Conservation (phyloP, 2,797 vertebrate species). For the Gymnoscopelus braueri region DNA sequence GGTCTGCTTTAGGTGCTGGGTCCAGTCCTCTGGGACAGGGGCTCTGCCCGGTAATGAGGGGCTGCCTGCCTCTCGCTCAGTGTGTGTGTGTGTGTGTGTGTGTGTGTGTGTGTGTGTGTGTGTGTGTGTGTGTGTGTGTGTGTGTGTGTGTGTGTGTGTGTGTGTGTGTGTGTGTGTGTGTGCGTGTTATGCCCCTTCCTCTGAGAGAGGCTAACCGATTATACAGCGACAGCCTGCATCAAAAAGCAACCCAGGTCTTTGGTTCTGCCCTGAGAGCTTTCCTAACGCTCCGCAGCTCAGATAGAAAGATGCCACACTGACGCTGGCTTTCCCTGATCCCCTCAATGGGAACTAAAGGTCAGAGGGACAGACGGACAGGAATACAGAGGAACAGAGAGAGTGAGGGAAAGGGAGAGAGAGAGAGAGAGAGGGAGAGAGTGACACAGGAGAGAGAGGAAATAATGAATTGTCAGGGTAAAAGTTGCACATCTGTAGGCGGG, state of each 20-base stretch:
- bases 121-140: constrained; percentile 15
- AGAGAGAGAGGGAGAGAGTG: not conserved
- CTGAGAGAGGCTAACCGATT: constrained; percentile 79
- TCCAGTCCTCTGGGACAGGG: constrained; percentile 77
- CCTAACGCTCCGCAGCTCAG: constrained; percentile 57
- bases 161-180: constrained; percentile 5
- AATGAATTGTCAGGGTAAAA: not conserved
- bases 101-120: constrained; percentile 15
- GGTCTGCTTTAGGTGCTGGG: constrained; percentile 69
- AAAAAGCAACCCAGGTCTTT: constrained; percentile 79
- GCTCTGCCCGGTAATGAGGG: constrained; percentile 81
- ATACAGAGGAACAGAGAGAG: constrained; percentile 27
- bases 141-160: constrained; percentile 21
- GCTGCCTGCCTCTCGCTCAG: constrained; percentile 66
- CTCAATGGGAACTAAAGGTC: constrained; percentile 54
- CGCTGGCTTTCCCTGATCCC: constrained; percentile 55
- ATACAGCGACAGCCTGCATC: constrained; percentile 80
- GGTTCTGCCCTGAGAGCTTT: constrained; percentile 74
- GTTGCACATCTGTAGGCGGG: too few relatives aligned
- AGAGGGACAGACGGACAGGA: not conserved
- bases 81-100: constrained; percentile 16
- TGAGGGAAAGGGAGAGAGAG: not conserved
- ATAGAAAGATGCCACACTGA: constrained; percentile 64
- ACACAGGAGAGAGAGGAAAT: not conserved
- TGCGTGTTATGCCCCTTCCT: constrained; percentile 58